Evolutionary conservation across 1,140 invertebrate species (phyloP).

Genomic region (Ips nitidus): DNA sequence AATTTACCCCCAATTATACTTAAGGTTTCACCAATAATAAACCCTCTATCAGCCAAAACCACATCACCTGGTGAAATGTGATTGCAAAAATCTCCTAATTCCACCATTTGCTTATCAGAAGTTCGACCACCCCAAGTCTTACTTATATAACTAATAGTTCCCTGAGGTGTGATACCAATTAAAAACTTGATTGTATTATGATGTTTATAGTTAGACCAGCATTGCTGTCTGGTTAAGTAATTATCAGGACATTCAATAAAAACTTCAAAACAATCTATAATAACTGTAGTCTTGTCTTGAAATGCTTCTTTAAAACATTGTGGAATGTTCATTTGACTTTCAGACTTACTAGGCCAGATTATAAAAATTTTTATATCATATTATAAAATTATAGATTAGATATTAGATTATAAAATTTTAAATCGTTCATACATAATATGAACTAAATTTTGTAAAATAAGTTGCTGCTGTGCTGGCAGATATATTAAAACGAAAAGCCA

Average conservation of each 20-base stretch:
- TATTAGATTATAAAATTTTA: too few species aligned
- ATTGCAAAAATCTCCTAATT: constrained; percentile 15
- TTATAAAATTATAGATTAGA: too few species aligned
- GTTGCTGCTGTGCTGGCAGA: too few species aligned
- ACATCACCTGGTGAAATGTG: too few species aligned
- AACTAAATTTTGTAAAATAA: too few species aligned
- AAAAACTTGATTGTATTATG: constrained; percentile 37
- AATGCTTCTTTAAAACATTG: too few species aligned
- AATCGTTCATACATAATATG: too few species aligned
- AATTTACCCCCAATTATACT: too few species aligned
- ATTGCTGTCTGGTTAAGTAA: constrained; percentile 20
- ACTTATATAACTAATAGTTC: constrained; percentile 32
- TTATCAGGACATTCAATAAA: constrained; percentile 27
- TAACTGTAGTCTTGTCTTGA: constrained; percentile 8
- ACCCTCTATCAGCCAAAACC: constrained; percentile 26
- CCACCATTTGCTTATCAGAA: constrained; percentile 33
- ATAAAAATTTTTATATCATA: too few species aligned
- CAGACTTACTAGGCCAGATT: too few species aligned
- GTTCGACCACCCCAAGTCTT: constrained; percentile 33
- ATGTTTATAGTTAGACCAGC: constrained; percentile 40
- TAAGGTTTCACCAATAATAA: constrained; percentile 27
- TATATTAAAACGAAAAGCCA: too few species aligned
- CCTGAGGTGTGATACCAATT: constrained; percentile 37
- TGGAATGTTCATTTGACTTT: too few species aligned
- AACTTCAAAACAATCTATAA: constrained; percentile 35